phyloP scores from a whole-genome alignment of 2,113 vertebrate species.

The Sphaerodactylus townsendi region DNA sequence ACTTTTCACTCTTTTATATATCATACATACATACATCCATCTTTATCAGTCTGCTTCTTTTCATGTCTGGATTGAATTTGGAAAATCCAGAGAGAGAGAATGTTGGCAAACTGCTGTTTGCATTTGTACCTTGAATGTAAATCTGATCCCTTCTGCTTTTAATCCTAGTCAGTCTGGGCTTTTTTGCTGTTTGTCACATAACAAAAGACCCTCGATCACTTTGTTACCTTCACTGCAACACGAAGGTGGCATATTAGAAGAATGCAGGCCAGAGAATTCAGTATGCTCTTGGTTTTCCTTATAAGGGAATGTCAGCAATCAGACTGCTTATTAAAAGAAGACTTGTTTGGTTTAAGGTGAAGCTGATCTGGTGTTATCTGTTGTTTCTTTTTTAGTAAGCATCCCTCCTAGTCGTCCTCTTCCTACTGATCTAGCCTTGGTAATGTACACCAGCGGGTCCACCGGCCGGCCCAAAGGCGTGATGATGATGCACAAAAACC shows the following conservation, averaged over 20 bases:
- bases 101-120: no score
- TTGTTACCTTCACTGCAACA: not conserved
- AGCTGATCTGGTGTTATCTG: not conserved
- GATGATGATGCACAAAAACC: conserved; percentile 92
- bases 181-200: no score
- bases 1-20: no score
- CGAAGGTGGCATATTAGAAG: not conserved
- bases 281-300: not conserved
- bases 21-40: no score
- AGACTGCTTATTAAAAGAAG: not conserved
- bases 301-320: not conserved
- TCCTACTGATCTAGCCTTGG: conserved; percentile 88
- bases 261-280: rapidly evolving
- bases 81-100: no score
- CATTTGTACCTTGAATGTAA: no score
- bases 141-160: no score
- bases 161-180: no score
- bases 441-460: conserved; percentile 98
- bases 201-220: not conserved
- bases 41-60: no score
- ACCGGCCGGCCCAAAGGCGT: conserved; percentile 96
- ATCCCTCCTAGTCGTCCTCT: conserved; percentile 75
- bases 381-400: conserved; percentile 68
- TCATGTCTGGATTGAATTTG: no score
- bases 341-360: not conserved